Base-by-base conservation (phyloP, 2,797 vertebrate genomes). In the Notamacropus eugenii region DNA sequence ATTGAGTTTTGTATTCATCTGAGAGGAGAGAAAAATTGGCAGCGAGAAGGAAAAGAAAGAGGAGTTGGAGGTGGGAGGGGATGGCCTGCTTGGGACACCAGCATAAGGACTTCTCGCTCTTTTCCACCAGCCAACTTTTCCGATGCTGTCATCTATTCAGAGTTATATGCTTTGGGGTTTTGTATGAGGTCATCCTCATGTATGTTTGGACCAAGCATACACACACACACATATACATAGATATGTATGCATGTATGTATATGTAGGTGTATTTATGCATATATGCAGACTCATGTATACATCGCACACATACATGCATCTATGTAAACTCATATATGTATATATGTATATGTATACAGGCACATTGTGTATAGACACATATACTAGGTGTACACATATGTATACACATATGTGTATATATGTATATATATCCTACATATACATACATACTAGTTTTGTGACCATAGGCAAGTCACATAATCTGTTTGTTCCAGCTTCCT, bases 291-390 rank as follows among this genome's bases (percentile, higher is more conserved):
- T 34, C 22, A 62, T 8, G 0, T 2, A 31, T 34, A 12, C 4
- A 31, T 58, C 29, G 9, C 58, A 34, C 16, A 14, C 13, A 34
- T 14, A 16, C 13, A 62, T 62, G 62, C 1, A 28, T 67, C 13
- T 34, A n/a, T 67, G 59, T 5, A 67, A 0, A 67, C 4, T 34
- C 5, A 1, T 67, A 1, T n/a, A 0, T 0, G n/a, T n/a, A n/a
- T n/a, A 19, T 67, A 12, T n/a, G 16, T 67, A 19, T 67, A 12
- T 62, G 4, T n/a, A 1, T 19, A 2, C 14, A n/a, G 2, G 19
- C 31, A 67, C 4, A 5, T 62, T 1, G 11, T 59, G 12, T 34
- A 34, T 62, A 62, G 1, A 12, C 29, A 13, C 31, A 62, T n/a
- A 67, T 67, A 62, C 14, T 5, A 67, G 5, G 5, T 67, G 31